phyloP scores from a whole-genome alignment of 2,888 invertebrate species.

The Apodemia hepburni region DNA sequence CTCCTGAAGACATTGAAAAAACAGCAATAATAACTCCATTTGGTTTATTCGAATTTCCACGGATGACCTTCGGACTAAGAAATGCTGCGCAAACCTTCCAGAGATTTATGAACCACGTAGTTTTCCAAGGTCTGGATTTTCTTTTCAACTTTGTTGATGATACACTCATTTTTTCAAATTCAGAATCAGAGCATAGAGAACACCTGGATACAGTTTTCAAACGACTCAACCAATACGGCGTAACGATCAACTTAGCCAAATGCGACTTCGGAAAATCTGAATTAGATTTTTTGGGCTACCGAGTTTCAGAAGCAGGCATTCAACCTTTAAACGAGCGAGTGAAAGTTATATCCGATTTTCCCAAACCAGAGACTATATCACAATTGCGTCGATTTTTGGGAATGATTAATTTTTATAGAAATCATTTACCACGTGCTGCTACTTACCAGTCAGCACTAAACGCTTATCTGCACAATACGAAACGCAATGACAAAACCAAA shows the following conservation, averaged over 20 bases:
- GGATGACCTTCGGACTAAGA: conserved; percentile 17
- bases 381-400: conserved; percentile 16
- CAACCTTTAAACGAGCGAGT: conserved; percentile 3
- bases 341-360: conserved; percentile 15
- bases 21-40: conserved; percentile 24
- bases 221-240: not conserved
- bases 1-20: conserved; percentile 19
- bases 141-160: not conserved
- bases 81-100: conserved; percentile 13
- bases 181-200: not conserved
- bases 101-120: not conserved
- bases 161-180: not conserved
- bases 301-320: conserved; percentile 5
- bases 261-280: conserved; percentile 20
- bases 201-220: too few species aligned
- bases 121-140: not conserved
- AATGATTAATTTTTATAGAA: conserved; percentile 23
- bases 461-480: conserved; percentile 23
- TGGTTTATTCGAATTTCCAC: conserved; percentile 16
- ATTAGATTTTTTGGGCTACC: conserved; percentile 20
- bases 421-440: conserved; percentile 19
- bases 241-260: conserved; percentile 19
- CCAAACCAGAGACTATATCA: conserved; percentile 17
- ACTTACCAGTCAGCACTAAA: conserved; percentile 19
- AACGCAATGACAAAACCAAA: conserved; percentile 28